Conservation (phyloP, 1,140 invertebrate species). For the Grapholita molesta region DNA sequence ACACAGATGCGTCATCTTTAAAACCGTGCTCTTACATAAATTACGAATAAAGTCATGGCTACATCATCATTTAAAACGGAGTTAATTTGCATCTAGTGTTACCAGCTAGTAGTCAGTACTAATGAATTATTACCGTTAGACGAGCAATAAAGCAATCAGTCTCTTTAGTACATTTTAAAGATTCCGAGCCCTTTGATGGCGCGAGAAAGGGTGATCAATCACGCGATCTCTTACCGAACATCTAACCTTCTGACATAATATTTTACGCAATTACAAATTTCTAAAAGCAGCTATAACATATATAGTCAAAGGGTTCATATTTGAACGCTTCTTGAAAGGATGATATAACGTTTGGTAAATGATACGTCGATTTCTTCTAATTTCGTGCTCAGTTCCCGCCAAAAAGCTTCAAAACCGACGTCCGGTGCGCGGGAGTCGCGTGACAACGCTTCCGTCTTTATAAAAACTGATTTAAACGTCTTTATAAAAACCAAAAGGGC, state of each 20-base stretch:
- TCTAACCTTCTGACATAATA: background rate
- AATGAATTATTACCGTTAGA: conserved; percentile 14
- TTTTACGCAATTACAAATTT: background rate
- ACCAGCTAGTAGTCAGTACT: background rate
- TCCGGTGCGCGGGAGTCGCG: conserved; percentile 46
- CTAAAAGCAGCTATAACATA: background rate
- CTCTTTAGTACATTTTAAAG: conserved; percentile 19
- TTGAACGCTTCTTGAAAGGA: background rate
- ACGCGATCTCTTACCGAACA: conserved; percentile 26
- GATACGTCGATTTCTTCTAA: conserved; percentile 36
- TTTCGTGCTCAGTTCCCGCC: conserved; percentile 39
- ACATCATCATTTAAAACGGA: conserved; percentile 7
- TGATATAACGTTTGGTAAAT: background rate
- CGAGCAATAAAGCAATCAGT: conserved; percentile 21
- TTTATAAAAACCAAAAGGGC: background rate
- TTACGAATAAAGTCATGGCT: background rate
- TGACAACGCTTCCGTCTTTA: conserved; percentile 49
- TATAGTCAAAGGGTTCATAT: background rate
- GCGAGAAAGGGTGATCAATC: conserved; percentile 35
- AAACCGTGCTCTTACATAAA: conserved; percentile 18
- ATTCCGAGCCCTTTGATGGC: conserved; percentile 15
- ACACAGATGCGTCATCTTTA: background rate
- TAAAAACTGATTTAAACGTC: too few relatives aligned
- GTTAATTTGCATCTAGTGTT: conserved; percentile 17
- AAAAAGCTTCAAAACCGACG: conserved; percentile 35